Conservation (phyloP, 2,888 invertebrate species). For the Polyommatus iphigenia region DNA sequence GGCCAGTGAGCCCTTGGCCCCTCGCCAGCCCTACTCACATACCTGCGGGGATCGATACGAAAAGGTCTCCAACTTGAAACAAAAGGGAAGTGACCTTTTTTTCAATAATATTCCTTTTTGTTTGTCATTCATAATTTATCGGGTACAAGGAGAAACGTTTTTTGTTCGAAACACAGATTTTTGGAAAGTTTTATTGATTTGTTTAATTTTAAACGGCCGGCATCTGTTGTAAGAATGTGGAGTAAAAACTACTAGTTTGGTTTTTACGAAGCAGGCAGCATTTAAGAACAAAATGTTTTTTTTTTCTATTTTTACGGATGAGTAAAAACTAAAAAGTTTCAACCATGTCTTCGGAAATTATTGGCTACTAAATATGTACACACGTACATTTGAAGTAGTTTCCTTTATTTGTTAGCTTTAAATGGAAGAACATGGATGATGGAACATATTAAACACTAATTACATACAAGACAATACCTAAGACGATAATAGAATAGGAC, state of each 20-base stretch:
- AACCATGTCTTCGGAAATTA: not conserved
- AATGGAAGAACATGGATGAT: no score
- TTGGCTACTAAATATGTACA: no score
- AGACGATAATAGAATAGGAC: no score
- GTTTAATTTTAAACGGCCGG: conserved; percentile 10
- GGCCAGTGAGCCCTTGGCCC: not conserved
- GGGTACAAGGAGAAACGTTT: not conserved
- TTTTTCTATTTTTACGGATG: not conserved
- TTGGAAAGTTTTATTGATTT: conserved; percentile 16
- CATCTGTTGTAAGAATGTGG: conserved; percentile 8
- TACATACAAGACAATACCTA: no score
- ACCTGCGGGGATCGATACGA: conserved; percentile 73
- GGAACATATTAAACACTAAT: no score
- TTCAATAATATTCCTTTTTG: conserved; percentile 44
- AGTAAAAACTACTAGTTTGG: not conserved
- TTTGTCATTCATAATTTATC: conserved; percentile 31
- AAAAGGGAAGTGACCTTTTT: conserved; percentile 71
- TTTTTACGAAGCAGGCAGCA: not conserved
- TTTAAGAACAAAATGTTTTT: not conserved
- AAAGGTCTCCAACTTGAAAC: conserved; percentile 65
- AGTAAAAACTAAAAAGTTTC: not conserved
- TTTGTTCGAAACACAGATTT: not conserved
- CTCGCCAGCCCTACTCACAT: conserved; percentile 52
- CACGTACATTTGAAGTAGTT: no score
- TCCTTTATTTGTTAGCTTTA: no score